Evolutionary conservation across 2,797 vertebrate species (phyloP).

Genomic region (Melanotaenia maccullochi): DNA sequence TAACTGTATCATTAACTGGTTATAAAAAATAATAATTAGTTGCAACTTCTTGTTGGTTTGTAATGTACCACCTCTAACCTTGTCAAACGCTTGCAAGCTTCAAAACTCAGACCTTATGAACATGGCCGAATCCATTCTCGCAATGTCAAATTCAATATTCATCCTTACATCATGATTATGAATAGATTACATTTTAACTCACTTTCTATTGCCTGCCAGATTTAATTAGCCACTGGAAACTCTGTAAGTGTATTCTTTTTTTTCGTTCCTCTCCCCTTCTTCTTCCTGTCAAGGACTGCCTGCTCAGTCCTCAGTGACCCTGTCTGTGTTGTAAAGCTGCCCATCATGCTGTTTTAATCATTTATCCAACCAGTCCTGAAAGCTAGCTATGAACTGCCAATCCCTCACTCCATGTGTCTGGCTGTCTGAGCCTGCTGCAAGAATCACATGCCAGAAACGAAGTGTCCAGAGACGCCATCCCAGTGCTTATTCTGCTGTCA

Average conservation of each 20-base stretch:
- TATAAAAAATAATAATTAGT: neutral
- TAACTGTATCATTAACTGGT: neutral
- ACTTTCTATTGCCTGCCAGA: slow-evolving; percentile 60
- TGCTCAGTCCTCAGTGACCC: slow-evolving; percentile 56
- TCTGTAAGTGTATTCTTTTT: slow-evolving; percentile 12
- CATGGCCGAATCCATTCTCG: slow-evolving; percentile 17
- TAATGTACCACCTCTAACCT: slow-evolving; percentile 2
- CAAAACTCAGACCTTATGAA: slow-evolving; percentile 10
- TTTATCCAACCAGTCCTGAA: slow-evolving; percentile 60
- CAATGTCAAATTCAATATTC: slow-evolving; percentile 60
- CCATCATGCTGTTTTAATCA: slow-evolving; percentile 72
- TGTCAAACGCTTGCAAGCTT: slow-evolving; percentile 12
- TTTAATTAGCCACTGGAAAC: slow-evolving; percentile 60
- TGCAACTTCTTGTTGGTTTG: neutral
- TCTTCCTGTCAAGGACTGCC: slow-evolving; percentile 50
- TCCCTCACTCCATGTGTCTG: slow-evolving; percentile 57
- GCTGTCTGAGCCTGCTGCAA: slow-evolving; percentile 55
- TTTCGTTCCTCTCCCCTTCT: neutral
- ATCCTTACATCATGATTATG: slow-evolving; percentile 53
- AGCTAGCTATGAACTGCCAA: slow-evolving; percentile 72
- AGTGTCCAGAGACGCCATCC: slow-evolving; percentile 55
- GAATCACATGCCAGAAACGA: slow-evolving; percentile 48
- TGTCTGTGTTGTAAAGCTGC: slow-evolving; percentile 65
- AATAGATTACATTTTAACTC: slow-evolving; percentile 66
- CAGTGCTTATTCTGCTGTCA: slow-evolving; percentile 41